Evolutionary conservation across 2,113 vertebrate species (phyloP).

Genomic region (Silurus asotus): DNA sequence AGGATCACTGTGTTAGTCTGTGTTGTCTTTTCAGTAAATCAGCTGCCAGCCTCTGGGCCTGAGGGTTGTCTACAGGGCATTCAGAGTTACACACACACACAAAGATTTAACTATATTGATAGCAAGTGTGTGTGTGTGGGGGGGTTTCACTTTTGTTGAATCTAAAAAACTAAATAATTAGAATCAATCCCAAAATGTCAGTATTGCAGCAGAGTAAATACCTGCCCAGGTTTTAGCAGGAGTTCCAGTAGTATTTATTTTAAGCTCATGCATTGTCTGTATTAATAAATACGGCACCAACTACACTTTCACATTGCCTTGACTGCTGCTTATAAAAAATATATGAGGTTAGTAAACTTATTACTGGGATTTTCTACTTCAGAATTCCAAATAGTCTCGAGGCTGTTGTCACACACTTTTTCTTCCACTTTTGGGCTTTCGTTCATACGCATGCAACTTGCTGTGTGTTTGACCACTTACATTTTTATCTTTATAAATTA

Average conservation of each 20-base stretch:
- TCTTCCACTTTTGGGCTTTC: too few species aligned
- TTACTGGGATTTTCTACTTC: too few species aligned
- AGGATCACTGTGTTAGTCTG: slow-evolving; percentile 6
- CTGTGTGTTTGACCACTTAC: too few species aligned
- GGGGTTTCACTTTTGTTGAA: neutral
- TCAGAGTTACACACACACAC: neutral
- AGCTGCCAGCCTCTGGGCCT: neutral
- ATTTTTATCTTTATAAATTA: too few species aligned
- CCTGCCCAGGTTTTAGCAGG: neutral
- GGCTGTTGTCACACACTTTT: too few species aligned
- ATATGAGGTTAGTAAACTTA: too few species aligned
- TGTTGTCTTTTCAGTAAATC: slow-evolving; percentile 3
- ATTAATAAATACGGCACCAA: too few species aligned
- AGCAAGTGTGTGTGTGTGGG: neutral
- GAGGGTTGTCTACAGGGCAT: neutral
- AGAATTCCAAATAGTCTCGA: too few species aligned
- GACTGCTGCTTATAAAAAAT: neutral
- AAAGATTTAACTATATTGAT: neutral
- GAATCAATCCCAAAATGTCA: neutral
- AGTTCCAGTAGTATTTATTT: too few species aligned
- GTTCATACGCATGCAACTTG: too few species aligned
- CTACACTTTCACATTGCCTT: neutral
- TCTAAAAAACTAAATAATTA: neutral
- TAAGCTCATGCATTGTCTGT: too few species aligned
- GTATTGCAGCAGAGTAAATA: neutral